Percentiles rank a stretch among this genome's conserved stretches.
Evolutionary conservation across 2,113 vertebrate species (phyloP).

Genomic region (Amphilophus citrinellus): DNA sequence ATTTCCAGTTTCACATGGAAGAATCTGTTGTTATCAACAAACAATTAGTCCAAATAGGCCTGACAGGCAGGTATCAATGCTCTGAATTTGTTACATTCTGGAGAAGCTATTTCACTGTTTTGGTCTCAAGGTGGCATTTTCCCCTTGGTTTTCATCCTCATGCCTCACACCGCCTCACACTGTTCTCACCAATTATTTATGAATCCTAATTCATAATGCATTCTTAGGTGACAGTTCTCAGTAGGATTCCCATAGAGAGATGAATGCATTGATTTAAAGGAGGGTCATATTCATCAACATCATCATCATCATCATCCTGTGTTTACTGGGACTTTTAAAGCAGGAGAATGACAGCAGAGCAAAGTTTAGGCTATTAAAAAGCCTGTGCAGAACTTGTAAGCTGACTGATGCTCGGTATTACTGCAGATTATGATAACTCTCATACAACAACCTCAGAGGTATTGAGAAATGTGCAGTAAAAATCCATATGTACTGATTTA

Average conservation of each 20-base stretch:
- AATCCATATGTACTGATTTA: constrained; percentile 57
- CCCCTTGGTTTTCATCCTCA: constrained; percentile 20
- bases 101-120: neutral
- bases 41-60: neutral
- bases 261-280: constrained; percentile 56
- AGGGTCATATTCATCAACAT: constrained; percentile 54
- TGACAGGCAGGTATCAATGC: neutral
- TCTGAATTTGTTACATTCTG: neutral
- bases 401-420: constrained; percentile 45
- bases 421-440: constrained; percentile 59
- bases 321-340: constrained; percentile 4
- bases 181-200: constrained; percentile 74
- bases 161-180: constrained; percentile 33
- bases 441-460: constrained; percentile 60
- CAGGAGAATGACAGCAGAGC: neutral
- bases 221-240: constrained; percentile 62
- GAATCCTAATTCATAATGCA: constrained; percentile 70
- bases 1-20: neutral
- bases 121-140: neutral
- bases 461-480: constrained; percentile 63
- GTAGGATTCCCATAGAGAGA: constrained; percentile 52
- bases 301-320: constrained; percentile 10
- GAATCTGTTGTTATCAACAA: constrained; percentile 24
- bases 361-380: constrained; percentile 24
- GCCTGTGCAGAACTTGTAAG: constrained; percentile 27